Base-by-base conservation (phyloP, 2,888 invertebrate genomes). In the Drosophila macrothrix region DNA sequence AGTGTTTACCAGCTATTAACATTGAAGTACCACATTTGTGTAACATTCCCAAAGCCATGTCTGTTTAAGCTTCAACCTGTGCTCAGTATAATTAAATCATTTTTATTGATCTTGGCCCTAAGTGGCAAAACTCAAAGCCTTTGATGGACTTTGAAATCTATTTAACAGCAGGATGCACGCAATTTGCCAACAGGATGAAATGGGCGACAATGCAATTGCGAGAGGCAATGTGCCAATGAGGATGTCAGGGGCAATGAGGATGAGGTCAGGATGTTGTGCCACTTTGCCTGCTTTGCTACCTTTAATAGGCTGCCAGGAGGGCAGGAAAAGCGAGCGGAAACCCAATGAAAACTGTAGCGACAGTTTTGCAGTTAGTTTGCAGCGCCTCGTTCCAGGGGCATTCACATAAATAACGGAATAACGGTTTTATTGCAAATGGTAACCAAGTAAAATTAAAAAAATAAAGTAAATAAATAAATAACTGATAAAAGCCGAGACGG, bases 101-200 rank as follows among this genome's bases (percentile, higher is more conserved):
- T 52, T 41, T 35, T 62, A 63, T 80, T 70, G 61, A 67, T 58
- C 60, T 64, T 67, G 63, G 46, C 37, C 63, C 49, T 65, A 35
- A 59, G 35, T 56, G 25, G 41, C 28, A 53, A 31, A 50, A 52
- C 25, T 22, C 25, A 50, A 37, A 39, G 72, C 53, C 53, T 49
- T 53, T 69, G 60, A 52, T 41, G 39, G 50, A 35, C 59, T 68
- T 69, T 53, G 52, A 56, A 84, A 86, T 83, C 70, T 69, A 72
- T 77, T 84, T 89, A 84, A 50, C 61, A 70, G 65, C 84, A 84
- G 84, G 84, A 89, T 77, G 82, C 69, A 56, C 50, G 63, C 82
- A 87, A 89, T 89, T 85, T 89, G 75, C 84, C 50, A 75, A 70
- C 80, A 84, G 88, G 83, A 83, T 71, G 71, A 76, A 75, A 76